phyloP scores from a whole-genome alignment of 2,113 vertebrate genomes.

The Psammodynastes pulverulentus region DNA sequence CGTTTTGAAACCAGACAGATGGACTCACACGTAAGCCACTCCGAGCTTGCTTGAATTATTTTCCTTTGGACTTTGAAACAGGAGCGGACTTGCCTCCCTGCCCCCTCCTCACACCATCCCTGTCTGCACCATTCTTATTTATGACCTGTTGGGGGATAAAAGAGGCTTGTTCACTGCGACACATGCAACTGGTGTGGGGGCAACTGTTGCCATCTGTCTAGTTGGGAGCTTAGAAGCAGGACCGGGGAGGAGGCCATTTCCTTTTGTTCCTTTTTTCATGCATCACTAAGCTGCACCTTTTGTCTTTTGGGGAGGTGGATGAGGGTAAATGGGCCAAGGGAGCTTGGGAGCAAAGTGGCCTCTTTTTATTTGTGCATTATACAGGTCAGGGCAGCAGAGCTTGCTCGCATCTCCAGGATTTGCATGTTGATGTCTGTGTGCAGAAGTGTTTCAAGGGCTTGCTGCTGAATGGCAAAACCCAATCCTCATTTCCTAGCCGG shows the following conservation, averaged over 20 bases:
- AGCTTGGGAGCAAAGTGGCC: slow-evolving; percentile 28
- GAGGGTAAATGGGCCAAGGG: slow-evolving; percentile 13
- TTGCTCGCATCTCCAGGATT: slow-evolving; percentile 22
- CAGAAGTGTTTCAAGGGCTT: slow-evolving; percentile 22
- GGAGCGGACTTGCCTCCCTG: slow-evolving; percentile 4
- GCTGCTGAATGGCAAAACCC: not conserved
- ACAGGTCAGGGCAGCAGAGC: slow-evolving; percentile 53
- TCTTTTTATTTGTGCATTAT: slow-evolving; percentile 46
- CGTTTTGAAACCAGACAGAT: slow-evolving; percentile 45
- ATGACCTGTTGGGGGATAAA: slow-evolving; percentile 51
- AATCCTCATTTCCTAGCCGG: not conserved
- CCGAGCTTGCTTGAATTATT: slow-evolving; percentile 53
- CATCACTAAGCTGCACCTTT: slow-evolving; percentile 66
- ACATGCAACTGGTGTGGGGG: slow-evolving; percentile 54
- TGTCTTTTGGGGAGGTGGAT: slow-evolving; percentile 44
- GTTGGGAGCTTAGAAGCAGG: slow-evolving; percentile 28
- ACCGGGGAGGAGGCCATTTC: not conserved
- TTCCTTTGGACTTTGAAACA: slow-evolving; percentile 28
- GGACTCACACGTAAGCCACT: slow-evolving; percentile 41
- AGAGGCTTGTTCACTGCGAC: slow-evolving; percentile 30
- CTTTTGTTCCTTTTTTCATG: slow-evolving; percentile 59
- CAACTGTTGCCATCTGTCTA: slow-evolving; percentile 72
- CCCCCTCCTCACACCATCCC: not conserved
- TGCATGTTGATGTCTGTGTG: slow-evolving; percentile 25
- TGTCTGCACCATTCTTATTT: slow-evolving; percentile 40